Evolutionary conservation across 2,888 invertebrate genomes (phyloP).

Genomic region (Brachylomia viminalis): DNA sequence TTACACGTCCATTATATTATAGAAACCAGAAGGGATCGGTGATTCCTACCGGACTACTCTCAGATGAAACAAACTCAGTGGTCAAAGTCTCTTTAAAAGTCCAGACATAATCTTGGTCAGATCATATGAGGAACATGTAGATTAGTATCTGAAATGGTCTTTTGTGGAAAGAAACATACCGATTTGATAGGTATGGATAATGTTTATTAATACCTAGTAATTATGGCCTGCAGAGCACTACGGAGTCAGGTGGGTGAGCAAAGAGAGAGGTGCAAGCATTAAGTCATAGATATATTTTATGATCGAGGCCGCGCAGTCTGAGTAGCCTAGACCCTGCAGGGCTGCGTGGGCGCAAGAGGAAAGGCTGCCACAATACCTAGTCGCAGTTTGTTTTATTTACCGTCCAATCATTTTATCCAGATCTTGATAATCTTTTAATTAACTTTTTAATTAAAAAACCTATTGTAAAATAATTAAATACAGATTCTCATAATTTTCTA

Average conservation of each 20-base stretch:
- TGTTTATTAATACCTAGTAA: neutral
- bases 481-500: no score
- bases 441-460: no score
- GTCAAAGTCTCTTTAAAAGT: neutral
- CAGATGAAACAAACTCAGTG: neutral
- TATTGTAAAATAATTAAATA: no score
- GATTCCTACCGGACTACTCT: neutral
- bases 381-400: neutral
- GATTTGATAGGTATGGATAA: neutral
- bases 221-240: neutral
- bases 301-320: constrained; percentile 56
- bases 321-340: constrained; percentile 54
- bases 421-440: no score
- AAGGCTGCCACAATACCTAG: constrained; percentile 31
- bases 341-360: constrained; percentile 37
- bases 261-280: constrained; percentile 50
- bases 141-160: neutral
- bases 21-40: neutral
- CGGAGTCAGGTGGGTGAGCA: constrained; percentile 22
- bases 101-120: neutral
- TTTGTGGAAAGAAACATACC: neutral
- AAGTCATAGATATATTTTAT: constrained; percentile 57
- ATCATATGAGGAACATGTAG: neutral
- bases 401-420: no score
- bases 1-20: no score